Evolutionary conservation across 1,140 invertebrate genomes (phyloP).

Genomic region (Tribolium castaneum): DNA sequence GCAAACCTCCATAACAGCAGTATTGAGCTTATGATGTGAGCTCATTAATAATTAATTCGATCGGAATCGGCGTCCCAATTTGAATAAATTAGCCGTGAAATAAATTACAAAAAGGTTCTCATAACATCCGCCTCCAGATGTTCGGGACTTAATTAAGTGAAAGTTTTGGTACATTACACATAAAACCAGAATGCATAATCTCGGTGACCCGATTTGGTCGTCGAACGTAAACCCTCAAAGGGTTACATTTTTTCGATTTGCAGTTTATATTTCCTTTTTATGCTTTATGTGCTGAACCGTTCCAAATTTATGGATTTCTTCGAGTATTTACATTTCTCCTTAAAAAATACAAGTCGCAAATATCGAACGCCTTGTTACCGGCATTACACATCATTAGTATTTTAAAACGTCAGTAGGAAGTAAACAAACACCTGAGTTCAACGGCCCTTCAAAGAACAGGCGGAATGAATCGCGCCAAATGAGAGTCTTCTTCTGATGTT

Average conservation of each 20-base stretch:
- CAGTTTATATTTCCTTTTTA: conserved; percentile 18
- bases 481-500: background rate
- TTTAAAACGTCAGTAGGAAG: background rate
- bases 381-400: conserved; percentile 3
- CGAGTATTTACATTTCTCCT: conserved; percentile 2
- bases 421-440: conserved; percentile 10
- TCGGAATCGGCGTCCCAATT: background rate
- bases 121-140: background rate
- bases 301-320: conserved; percentile 18
- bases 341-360: background rate
- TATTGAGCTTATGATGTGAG: background rate
- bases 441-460: background rate
- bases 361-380: background rate
- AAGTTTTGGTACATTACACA: background rate
- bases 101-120: background rate
- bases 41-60: background rate
- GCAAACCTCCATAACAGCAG: background rate
- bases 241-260: conserved; percentile 14
- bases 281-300: background rate
- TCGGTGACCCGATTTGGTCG: background rate
- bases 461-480: conserved; percentile 7
- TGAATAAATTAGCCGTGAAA: background rate
- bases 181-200: conserved; percentile 1
- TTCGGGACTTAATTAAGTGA: background rate
- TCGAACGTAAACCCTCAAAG: background rate